A percentile compares a stretch with the other conserved stretches of the same genome.
Evolutionary conservation across 2,797 vertebrate species (phyloP).

Genomic region (Clarias pachynema): DNA sequence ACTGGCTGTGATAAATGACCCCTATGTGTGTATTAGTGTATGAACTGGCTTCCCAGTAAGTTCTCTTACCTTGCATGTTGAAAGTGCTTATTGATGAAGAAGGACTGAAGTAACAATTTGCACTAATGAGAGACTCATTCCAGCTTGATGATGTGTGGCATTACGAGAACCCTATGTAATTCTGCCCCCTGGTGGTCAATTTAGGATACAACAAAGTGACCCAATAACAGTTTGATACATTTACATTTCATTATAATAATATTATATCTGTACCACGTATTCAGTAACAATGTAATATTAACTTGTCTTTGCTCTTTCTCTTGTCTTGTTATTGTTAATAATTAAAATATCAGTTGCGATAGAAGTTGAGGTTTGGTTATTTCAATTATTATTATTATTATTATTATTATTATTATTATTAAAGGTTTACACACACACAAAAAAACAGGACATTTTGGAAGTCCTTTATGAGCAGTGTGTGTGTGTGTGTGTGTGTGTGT

Average conservation of each 20-base stretch:
- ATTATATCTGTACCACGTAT: background rate
- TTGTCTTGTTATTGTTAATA: background rate
- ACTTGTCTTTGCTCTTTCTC: background rate
- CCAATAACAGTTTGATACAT: background rate
- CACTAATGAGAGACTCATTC: background rate
- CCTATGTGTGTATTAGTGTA: background rate
- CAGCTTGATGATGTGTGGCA: background rate
- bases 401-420: too few species aligned
- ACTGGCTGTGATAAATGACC: background rate
- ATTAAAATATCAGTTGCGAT: background rate
- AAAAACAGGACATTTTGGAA: background rate
- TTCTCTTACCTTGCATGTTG: background rate
- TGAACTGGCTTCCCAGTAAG: background rate
- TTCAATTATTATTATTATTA: too few species aligned
- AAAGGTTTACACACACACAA: background rate
- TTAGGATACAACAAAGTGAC: background rate
- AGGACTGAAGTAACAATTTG: background rate
- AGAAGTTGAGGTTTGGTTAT: background rate
- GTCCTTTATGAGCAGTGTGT: background rate
- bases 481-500: background rate
- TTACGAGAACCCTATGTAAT: conserved; percentile 15
- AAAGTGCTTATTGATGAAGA: background rate
- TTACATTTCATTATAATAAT: background rate
- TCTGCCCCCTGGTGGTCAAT: conserved; percentile 36
- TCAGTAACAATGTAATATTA: background rate